These are phyloP conservation scores for Falco naumanni DNA, from an alignment of 2,797 vertebrate genomes.

Conservation along the genomic window DNA sequence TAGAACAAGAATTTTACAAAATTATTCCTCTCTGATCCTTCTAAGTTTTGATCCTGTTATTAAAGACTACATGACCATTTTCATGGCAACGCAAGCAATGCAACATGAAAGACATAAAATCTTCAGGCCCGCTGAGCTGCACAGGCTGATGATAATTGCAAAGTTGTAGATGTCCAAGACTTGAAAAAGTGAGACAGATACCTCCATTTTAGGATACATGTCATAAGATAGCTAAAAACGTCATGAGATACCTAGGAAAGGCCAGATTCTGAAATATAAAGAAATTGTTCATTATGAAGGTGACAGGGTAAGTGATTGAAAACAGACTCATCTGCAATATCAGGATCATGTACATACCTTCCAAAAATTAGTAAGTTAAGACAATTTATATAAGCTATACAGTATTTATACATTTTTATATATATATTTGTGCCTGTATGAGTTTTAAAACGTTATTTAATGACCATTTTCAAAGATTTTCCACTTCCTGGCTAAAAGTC, in stretches of 20 bases:
- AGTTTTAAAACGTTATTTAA: background rate
- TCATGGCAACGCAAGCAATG: background rate
- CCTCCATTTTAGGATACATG: background rate
- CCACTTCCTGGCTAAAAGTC: background rate
- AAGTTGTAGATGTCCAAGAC: background rate
- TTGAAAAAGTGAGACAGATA: background rate
- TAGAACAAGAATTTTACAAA: background rate
- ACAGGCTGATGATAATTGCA: background rate
- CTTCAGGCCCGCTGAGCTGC: background rate
- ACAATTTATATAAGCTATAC: no score
- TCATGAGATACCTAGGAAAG: background rate
- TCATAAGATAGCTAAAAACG: background rate
- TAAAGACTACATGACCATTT: background rate
- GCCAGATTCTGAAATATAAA: background rate
- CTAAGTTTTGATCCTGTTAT: background rate
- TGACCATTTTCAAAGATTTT: background rate
- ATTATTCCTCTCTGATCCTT: background rate
- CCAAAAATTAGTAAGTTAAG: background rate
- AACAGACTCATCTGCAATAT: background rate
- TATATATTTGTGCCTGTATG: rapidly evolving
- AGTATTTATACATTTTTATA: no score
- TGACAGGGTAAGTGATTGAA: background rate
- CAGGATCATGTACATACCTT: rapidly evolving
- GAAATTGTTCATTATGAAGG: background rate
- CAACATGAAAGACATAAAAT: background rate